Evolutionary conservation across 2,113 vertebrate genomes (phyloP), one percentile per base, ranked within the genome.

Genomic region (Scomber colias): DNA sequence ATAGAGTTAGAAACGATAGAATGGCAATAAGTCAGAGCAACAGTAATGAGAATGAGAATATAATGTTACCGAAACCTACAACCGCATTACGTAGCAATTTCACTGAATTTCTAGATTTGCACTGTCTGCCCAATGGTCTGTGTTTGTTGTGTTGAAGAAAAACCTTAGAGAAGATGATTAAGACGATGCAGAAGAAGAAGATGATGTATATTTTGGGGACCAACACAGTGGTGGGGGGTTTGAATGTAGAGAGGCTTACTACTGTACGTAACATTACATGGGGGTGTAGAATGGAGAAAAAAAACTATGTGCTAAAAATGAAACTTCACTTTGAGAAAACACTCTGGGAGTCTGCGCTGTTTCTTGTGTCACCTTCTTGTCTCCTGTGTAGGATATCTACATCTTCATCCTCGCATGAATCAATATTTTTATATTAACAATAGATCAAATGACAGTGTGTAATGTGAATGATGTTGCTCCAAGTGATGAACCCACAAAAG

Each of bases 181-280:
- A 85, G 82, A 72, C 8, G 79, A 90, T 72, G 87, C 75, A 78
- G 86, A 75, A 69, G 35, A 40, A 73, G 76, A 88, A 81, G 80
- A 87, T 81, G 76, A 93, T 93, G 92, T 94, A 93, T 95, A 94
- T 94, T 94, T 93, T 93, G 92, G 90, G 94, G 93, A 93, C 91
- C 90, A 92, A 92, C 87, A 90, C 81, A 79, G 83, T 46, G 73
- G 79, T 67, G 87, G 78, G 79, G 84, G 84, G 84, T 30, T 79
- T 90, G 92, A 92, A 92, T 93, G 93, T 92, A 92, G 90, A 94
- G 85, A 84, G 89, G 89, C 70, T 91, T 90, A 88, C 90, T 89
- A 76, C 88, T 90, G 91, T 91, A 93, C 45, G 87, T 91, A 88
- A 90, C 87, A 85, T 91, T 84, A 82, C 89, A 83, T 81, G 60